Evolutionary conservation across 2,113 vertebrate species (phyloP).

Genomic region (Macrotis lagotis): DNA sequence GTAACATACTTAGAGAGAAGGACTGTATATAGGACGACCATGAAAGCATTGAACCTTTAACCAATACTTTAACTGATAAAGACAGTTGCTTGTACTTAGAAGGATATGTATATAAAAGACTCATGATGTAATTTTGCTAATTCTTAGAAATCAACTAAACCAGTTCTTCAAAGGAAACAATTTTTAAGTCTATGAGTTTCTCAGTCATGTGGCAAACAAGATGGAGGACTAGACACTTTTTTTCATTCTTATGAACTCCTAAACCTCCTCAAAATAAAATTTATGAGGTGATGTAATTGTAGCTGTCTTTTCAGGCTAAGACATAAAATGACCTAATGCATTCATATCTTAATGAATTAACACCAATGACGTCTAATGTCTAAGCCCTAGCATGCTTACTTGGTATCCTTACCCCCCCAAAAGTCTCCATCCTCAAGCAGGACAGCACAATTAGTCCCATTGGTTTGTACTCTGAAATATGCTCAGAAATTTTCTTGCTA

Average conservation of each 20-base stretch:
- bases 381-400: not conserved
- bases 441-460: not conserved
- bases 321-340: too few relatives aligned
- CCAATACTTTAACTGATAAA: too few relatives aligned
- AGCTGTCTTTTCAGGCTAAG: not conserved
- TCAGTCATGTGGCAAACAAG: not conserved
- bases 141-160: not conserved
- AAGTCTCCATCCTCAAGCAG: not conserved
- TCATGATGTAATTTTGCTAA: too few relatives aligned
- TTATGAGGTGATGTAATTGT: not conserved
- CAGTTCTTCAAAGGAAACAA: not conserved
- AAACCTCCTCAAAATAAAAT: not conserved
- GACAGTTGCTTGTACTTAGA: too few relatives aligned
- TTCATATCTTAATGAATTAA: not conserved
- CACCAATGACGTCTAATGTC: not conserved
- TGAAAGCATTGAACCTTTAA: too few relatives aligned
- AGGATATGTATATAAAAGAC: too few relatives aligned
- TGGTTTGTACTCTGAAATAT: not conserved
- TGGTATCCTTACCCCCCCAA: not conserved
- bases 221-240: not conserved
- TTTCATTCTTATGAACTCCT: not conserved
- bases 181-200: not conserved
- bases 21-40: too few relatives aligned
- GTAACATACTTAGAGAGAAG: too few relatives aligned
- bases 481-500: not conserved